phyloP scores from a whole-genome alignment of 2,888 invertebrate species.

The Agonum fuliginosum region DNA sequence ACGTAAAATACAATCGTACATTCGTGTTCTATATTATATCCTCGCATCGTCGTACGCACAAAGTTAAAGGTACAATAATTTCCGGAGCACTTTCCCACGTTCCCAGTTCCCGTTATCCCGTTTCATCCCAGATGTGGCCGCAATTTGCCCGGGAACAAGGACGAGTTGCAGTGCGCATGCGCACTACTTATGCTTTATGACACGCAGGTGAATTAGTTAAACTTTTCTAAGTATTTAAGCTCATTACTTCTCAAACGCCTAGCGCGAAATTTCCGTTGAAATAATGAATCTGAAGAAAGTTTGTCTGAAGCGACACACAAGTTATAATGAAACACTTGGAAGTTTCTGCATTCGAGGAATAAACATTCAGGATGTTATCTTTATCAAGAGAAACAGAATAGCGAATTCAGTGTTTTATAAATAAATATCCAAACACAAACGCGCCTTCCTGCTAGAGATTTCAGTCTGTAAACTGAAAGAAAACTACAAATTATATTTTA shows the following conservation, averaged over 20 bases:
- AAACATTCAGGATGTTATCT: background rate
- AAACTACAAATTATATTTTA: no score
- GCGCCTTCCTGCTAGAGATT: no score
- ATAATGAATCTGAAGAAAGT: conserved; percentile 34
- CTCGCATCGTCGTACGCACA: background rate
- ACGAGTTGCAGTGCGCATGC: background rate
- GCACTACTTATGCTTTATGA: conserved; percentile 9
- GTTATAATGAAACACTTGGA: conserved; percentile 5
- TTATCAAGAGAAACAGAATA: no score
- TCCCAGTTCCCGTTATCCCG: no score
- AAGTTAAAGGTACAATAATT: conserved; percentile 42
- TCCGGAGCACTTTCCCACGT: conserved; percentile 11
- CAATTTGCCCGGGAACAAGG: background rate
- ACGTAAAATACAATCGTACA: background rate
- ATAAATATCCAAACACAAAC: no score
- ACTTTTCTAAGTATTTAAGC: conserved; percentile 34
- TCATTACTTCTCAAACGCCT: conserved; percentile 37
- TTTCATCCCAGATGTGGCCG: conserved; percentile 14
- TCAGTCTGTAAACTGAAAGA: no score
- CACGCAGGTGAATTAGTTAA: conserved; percentile 27
- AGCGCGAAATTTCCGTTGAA: conserved; percentile 14
- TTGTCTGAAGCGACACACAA: conserved; percentile 5
- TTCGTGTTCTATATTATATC: background rate
- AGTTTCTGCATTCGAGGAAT: background rate
- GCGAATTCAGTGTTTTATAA: no score